Conservation (phyloP, 2,113 vertebrate species). For the Hepsetus odoe region DNA sequence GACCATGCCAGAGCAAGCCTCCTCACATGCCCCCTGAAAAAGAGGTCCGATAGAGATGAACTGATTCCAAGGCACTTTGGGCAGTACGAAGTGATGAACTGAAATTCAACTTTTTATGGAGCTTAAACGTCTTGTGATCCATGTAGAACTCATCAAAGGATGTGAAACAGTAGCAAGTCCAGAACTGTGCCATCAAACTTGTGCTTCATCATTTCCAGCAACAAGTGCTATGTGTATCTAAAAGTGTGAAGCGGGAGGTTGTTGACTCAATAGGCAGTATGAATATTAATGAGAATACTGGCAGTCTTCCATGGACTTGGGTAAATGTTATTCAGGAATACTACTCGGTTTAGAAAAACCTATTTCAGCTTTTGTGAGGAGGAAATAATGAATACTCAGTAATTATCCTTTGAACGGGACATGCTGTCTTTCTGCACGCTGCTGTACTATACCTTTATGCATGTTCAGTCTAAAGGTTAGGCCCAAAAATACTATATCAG, state of each 20-base stretch:
- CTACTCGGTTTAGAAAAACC: not conserved
- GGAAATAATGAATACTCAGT: not conserved
- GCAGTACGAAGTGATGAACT: not conserved
- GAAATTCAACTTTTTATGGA: not conserved
- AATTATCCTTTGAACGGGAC: not conserved
- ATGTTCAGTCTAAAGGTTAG: not conserved
- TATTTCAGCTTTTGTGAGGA: not conserved
- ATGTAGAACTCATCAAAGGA: not conserved
- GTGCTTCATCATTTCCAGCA: conserved; percentile 1
- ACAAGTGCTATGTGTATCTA: conserved; percentile 11
- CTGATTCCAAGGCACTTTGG: not conserved
- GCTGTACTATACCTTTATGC: not conserved
- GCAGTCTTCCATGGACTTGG: conserved; percentile 17
- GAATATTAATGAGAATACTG: conserved; percentile 38
- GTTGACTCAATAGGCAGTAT: conserved; percentile 9
- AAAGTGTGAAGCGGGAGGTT: not conserved
- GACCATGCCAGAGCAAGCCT: not conserved
- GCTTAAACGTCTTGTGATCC: not conserved
- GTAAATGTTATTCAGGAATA: conserved; percentile 23
- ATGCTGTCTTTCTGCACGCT: not conserved
- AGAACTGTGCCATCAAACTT: not conserved
- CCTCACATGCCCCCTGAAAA: not conserved
- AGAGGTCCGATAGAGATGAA: not conserved
- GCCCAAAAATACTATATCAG: not conserved
- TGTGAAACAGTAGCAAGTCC: not conserved